Evolutionary conservation across 2,113 vertebrate genomes (phyloP).

Genomic region (Pandion haliaetus): DNA sequence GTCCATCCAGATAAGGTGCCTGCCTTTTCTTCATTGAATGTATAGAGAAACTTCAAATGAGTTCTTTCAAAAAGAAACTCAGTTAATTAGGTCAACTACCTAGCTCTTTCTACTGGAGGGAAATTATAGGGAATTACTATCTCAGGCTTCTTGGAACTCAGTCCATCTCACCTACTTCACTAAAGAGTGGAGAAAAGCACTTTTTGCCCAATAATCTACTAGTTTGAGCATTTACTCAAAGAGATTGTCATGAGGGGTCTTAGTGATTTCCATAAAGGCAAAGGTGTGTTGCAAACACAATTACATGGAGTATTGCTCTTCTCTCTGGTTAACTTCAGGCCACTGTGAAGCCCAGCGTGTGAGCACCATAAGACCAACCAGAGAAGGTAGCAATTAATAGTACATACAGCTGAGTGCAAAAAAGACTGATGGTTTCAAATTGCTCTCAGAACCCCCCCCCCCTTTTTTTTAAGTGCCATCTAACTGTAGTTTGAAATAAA

Average conservation of each 20-base stretch:
- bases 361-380: background rate
- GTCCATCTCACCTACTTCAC: background rate
- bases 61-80: background rate
- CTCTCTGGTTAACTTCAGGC: background rate
- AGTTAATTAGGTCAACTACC: background rate
- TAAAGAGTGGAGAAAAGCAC: background rate
- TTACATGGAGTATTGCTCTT: background rate
- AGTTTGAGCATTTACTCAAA: background rate
- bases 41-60: background rate
- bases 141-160: background rate
- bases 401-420: background rate
- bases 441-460: background rate
- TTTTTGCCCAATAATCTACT: background rate
- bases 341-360: background rate
- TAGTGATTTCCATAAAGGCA: background rate
- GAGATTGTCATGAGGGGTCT: background rate
- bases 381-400: background rate
- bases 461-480: background rate
- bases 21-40: background rate
- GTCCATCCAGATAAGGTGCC: background rate
- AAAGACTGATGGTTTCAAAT: background rate
- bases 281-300: background rate
- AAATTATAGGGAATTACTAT: background rate
- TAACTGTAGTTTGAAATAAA: background rate
- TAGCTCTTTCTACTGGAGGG: background rate